phyloP scores from a whole-genome alignment of 2,888 invertebrate genomes.

The Troides helena region DNA sequence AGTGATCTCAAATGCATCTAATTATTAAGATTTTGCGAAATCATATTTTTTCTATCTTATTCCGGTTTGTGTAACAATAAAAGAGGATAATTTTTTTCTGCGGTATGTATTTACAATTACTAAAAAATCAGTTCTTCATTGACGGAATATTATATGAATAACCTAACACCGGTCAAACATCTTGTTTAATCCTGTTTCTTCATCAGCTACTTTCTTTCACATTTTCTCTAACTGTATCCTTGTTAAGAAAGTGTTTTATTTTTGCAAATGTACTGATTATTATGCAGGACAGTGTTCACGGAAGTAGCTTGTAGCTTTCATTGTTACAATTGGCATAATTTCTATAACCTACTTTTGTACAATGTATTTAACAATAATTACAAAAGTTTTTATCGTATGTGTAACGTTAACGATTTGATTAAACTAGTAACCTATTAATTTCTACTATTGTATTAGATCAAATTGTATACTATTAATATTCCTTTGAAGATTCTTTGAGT shows the following conservation, averaged over 20 bases:
- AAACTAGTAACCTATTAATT: not conserved
- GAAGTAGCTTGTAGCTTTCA: conserved; percentile 22
- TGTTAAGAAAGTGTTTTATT: conserved; percentile 12
- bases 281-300: conserved; percentile 20
- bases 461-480: not conserved
- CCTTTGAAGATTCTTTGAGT: not conserved
- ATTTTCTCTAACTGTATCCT: conserved; percentile 33
- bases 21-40: too few species aligned
- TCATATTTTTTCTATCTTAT: too few species aligned
- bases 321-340: conserved; percentile 23
- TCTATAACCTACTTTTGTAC: conserved; percentile 26
- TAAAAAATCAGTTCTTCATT: too few species aligned
- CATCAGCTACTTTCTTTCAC: conserved; percentile 16
- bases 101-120: too few species aligned
- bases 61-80: too few species aligned
- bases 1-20: too few species aligned
- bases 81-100: too few species aligned
- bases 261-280: conserved; percentile 10
- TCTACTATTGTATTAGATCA: not conserved
- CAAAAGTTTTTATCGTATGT: too few species aligned
- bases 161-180: not conserved
- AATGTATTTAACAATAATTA: conserved; percentile 5
- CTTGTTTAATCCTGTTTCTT: not conserved
- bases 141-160: not conserved
- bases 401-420: not conserved